Evolutionary conservation across 2,113 vertebrate species (phyloP), one percentile per base, ranked within the genome.

Genomic region (Oenanthe melanoleuca): DNA sequence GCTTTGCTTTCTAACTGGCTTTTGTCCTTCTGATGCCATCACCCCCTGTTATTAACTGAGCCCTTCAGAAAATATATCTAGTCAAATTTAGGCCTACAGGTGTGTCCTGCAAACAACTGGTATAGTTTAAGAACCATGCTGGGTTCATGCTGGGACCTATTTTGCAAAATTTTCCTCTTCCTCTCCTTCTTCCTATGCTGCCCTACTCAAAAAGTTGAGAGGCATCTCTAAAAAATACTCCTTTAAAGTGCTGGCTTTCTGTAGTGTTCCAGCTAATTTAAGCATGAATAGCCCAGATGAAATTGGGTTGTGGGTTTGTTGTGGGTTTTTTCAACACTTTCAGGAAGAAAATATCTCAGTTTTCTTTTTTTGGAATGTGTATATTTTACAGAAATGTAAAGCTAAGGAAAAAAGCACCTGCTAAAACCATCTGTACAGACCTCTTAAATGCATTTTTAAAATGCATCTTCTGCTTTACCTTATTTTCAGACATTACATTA

Each of bases 91-190:
- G 87, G 64, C 81, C 52, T 61, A 88, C 95, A 96, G 94, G 88
- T 94, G 89, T 95, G 93, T 95, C 95, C 93, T 96, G 94, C 33
- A 92, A 85, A 70, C 85, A 92, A 87, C 79, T 82, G 85, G 74
- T 63, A 66, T 9, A 83, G 64, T 70, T 88, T 78, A 95, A 92
- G 67, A 96, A 77, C 31, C 67, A 86, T 17, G 59, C 89, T 79
- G 92, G n/a, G 84, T 33, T 95, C 93, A 88, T 45, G 91, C 79
- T 95, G 96, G 72, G 94, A 88, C 14, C 38, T 80, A 86, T 88
- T 96, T 82, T 86, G 81, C 33, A 88, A 92, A 94, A 88, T 86
- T 80, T 95, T 94, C 85, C 80, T 93, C 64, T 95, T 96, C 93
- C 90, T 89, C 37, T 73, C n/a, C 49, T 88, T 91, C 38, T 93